phyloP scores from a whole-genome alignment of 2,113 vertebrate genomes.

The rat (Rattus norvegicus) region GRCr8 NC_086026.1:73473001-73473500 shows the following conservation, averaged over 20 bases:
- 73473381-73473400: background rate
- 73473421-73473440: background rate
- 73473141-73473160: background rate
- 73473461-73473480: no score
- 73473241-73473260: background rate
- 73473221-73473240: accelerated
- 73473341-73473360: background rate
- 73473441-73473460: background rate
- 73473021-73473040: background rate
- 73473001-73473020: background rate
- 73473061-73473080: background rate
- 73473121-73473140: background rate
- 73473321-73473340: background rate
- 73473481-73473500: background rate
- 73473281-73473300: background rate
- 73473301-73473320: background rate
- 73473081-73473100: background rate
- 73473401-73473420: background rate
- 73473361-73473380: background rate
- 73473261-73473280: background rate
- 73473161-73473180: background rate
- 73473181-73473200: accelerated
- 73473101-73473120: background rate
- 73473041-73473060: background rate
- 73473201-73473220: background rate